Evolutionary conservation across 2,888 invertebrate genomes (phyloP).

Genomic region (Ochropleura plecta): DNA sequence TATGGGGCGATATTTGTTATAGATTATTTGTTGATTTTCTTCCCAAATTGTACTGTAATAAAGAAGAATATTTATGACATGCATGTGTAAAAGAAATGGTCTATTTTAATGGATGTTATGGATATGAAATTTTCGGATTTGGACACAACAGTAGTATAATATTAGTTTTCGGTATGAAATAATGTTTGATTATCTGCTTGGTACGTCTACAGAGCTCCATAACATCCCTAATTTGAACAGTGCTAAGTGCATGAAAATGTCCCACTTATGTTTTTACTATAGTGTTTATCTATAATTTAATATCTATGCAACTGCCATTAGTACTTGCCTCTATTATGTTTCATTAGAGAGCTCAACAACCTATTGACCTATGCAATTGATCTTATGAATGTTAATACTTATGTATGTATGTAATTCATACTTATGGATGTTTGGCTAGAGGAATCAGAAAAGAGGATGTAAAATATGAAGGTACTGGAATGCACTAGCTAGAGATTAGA

Average conservation of each 20-base stretch:
- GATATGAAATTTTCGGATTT: too few relatives aligned
- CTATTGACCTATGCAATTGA: slow-evolving; percentile 37
- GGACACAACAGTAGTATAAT: too few relatives aligned
- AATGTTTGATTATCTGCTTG: too few relatives aligned
- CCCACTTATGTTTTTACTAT: not conserved
- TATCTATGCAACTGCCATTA: slow-evolving; percentile 10
- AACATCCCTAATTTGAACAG: not conserved
- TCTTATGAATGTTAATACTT: slow-evolving; percentile 53
- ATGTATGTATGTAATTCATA: slow-evolving; percentile 33
- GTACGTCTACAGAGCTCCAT: too few relatives aligned
- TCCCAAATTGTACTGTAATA: not conserved
- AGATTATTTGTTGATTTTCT: slow-evolving; percentile 21
- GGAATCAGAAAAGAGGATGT: slow-evolving; percentile 41
- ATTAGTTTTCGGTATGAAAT: too few relatives aligned
- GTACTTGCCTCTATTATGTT: not conserved
- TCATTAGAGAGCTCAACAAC: slow-evolving; percentile 20
- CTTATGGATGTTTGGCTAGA: slow-evolving; percentile 21
- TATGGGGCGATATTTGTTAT: slow-evolving; percentile 6
- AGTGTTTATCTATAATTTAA: not conserved
- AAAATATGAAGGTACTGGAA: slow-evolving; percentile 39
- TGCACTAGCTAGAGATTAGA: slow-evolving; percentile 36
- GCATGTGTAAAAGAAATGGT: slow-evolving; percentile 6
- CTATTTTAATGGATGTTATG: too few relatives aligned
- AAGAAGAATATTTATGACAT: not conserved
- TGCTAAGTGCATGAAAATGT: slow-evolving; percentile 2